Evolutionary conservation across 2,888 invertebrate genomes (phyloP), one percentile per base, ranked within the genome.

Genomic region (Antheraea assamensis): DNA sequence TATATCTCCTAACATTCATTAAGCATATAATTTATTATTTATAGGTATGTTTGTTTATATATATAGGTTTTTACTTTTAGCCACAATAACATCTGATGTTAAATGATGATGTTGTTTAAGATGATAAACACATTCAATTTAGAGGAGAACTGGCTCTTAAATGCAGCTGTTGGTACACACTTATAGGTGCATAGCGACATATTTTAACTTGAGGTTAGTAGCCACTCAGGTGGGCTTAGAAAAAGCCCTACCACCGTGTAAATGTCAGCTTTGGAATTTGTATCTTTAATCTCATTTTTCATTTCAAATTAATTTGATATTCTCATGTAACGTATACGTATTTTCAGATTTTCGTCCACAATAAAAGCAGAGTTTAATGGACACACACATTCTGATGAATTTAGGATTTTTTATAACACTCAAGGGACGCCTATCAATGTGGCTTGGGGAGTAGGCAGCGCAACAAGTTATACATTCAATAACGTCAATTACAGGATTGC

Each of bases 401-500:
- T 97, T 81, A 95, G 96, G 81, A 88, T 98, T 72, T 97, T 96
- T 86, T 98, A 97, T 85, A 95, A 95, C 76, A 82, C 89, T 2
- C 92, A 95, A 68, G 92, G 94, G 10, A 87, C 89, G 0, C 95
- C 98, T 0, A 95, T 96, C 7, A 96, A 95, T 76, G 95, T 98
- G 1, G 96, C 97, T 4, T 98, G 97, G 95, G 97, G 98, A 74
- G 97, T 97, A 0, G 98, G 98, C n/a, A 97, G 97, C 80, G 92
- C 97, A 21, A 98, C 98, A 0, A 92, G 97, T 0, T 98, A 96
- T 82, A 88, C 95, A 0, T 89, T 96, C 82, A 96, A 97, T 76
- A 98, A 98, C 89, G 97, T 98, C 15, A 98, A 98, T 82, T 98
- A 98, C 83, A 96, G 97, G 81, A 92, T 98, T 24, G 97, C 97